Conservation (phyloP, 1,140 invertebrate species). For the Drosophila grimshawi region DNA sequence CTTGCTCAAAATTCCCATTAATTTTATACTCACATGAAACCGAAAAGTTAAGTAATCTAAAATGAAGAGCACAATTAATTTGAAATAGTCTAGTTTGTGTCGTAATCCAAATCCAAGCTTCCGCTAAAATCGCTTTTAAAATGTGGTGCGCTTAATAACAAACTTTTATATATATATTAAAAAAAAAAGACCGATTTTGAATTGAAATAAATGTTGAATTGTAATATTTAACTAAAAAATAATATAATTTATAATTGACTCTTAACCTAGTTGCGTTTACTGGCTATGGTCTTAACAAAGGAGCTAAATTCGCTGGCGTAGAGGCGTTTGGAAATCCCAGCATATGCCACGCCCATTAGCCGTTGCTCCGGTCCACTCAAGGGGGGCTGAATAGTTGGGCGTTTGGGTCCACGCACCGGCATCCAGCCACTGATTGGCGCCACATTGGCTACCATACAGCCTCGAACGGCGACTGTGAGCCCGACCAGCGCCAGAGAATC, state of each 20-base stretch:
- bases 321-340: constrained; percentile 52
- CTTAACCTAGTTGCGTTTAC: constrained; percentile 7
- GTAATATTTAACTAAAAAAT: constrained; percentile 16
- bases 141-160: constrained; percentile 5
- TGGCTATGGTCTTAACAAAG: constrained; percentile 55
- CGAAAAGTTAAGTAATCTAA: constrained; percentile 3
- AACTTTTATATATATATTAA: constrained; percentile 40
- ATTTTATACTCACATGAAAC: not conserved
- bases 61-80: constrained; percentile 9
- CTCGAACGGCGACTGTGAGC: constrained; percentile 87
- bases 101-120: constrained; percentile 19
- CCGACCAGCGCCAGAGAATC: constrained; percentile 85
- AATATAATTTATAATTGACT: not conserved
- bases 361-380: constrained; percentile 40
- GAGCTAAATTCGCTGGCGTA: constrained; percentile 71
- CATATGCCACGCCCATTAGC: constrained; percentile 40
- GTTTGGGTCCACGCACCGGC: constrained; percentile 87
- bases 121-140: constrained; percentile 36
- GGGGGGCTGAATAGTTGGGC: constrained; percentile 40
- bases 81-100: constrained; percentile 1
- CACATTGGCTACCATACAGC: constrained; percentile 89
- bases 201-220: constrained; percentile 70
- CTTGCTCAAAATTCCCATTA: not conserved
- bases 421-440: constrained; percentile 89
- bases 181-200: constrained; percentile 56